Percentiles rank a stretch among this genome's conserved stretches.
Conservation (phyloP, 2,797 vertebrate genomes). For the Capromys pilorides region DNA sequence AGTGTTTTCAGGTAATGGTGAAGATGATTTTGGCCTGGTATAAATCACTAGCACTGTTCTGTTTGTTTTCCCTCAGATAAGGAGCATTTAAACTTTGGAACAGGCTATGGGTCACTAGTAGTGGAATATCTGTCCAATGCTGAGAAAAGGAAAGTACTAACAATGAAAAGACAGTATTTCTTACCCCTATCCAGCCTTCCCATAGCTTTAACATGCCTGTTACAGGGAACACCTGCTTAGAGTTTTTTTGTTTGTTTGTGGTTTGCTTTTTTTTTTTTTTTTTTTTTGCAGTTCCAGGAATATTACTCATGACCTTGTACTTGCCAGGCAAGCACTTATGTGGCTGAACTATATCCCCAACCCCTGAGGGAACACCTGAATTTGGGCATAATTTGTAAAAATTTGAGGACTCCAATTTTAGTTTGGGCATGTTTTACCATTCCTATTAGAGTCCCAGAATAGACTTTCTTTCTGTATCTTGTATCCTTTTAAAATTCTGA, state of each 20-base stretch:
- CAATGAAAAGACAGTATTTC: background rate
- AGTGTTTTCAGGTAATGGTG: background rate
- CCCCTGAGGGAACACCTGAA: background rate
- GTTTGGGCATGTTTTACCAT: background rate
- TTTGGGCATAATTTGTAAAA: background rate
- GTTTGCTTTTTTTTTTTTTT: too few relatives aligned
- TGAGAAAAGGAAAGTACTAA: constrained; percentile 21
- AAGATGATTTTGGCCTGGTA: constrained; percentile 22
- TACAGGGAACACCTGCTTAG: background rate
- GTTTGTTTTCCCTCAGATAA: background rate
- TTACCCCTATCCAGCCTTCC: background rate
- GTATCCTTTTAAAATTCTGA: constrained; percentile 44
- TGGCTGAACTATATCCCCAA: too few relatives aligned
- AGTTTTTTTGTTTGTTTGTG: too few relatives aligned
- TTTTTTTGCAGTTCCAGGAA: too few relatives aligned
- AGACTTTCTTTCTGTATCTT: background rate
- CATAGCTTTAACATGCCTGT: background rate
- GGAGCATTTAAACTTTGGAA: background rate
- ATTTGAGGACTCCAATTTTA: constrained; percentile 17
- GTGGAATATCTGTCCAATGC: background rate
- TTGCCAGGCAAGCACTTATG: too few relatives aligned
- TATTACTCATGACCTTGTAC: too few relatives aligned
- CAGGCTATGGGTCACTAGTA: background rate
- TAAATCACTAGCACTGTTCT: background rate
- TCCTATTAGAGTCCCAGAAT: background rate